Conservation (phyloP, 2,113 vertebrate genomes). For the Microtus montanus region DNA sequence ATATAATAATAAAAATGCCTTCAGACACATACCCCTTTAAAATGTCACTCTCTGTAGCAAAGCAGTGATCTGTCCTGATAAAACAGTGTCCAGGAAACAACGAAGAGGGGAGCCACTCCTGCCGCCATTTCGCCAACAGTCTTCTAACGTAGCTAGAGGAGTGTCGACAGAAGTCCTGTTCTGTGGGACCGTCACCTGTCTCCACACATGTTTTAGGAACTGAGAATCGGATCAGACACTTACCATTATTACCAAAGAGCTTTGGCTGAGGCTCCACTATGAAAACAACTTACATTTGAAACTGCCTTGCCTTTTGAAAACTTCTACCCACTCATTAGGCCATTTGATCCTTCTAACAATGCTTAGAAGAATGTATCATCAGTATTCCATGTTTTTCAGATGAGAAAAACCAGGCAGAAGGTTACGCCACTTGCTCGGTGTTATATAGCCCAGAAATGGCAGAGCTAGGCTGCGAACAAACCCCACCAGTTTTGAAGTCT, state of each 20-base stretch:
- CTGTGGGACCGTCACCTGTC: not conserved
- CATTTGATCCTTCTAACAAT: constrained; percentile 64
- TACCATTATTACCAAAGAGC: constrained; percentile 53
- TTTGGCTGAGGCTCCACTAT: constrained; percentile 48
- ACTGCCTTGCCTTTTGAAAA: constrained; percentile 60
- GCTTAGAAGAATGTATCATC: constrained; percentile 33
- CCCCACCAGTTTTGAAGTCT: not conserved
- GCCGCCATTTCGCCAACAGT: not conserved
- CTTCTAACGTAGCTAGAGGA: not conserved
- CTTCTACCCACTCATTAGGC: constrained; percentile 60
- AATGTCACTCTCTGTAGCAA: not conserved
- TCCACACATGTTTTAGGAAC: not conserved
- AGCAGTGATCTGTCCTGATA: not conserved
- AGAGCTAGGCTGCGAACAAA: constrained; percentile 11
- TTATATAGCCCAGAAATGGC: constrained; percentile 19
- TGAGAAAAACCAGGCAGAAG: constrained; percentile 38
- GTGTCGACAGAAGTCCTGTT: not conserved
- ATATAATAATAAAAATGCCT: not conserved
- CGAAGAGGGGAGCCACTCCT: not conserved
- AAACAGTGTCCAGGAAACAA: not conserved
- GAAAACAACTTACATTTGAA: constrained; percentile 55
- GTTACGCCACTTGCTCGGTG: not conserved
- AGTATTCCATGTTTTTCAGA: constrained; percentile 53
- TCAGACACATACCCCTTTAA: not conserved
- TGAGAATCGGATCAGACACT: constrained; percentile 23